Base-by-base conservation (phyloP, 2,113 vertebrate genomes). In the Larimichthys polyactis region DNA sequence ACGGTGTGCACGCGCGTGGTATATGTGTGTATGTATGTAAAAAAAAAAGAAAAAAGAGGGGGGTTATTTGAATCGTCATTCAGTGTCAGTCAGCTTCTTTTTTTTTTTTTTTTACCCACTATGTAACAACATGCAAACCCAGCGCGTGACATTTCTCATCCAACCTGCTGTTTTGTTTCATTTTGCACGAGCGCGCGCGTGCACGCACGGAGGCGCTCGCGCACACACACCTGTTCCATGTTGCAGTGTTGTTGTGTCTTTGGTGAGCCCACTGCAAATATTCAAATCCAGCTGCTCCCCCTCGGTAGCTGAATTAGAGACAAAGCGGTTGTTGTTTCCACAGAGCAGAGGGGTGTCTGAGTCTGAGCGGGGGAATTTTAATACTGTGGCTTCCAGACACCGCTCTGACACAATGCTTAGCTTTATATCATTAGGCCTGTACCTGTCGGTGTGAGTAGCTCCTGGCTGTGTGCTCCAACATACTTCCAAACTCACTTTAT, bases 141-240 rank as follows among this genome's bases (percentile, higher is more conserved):
- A 11, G 43, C 11, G 76, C 72, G 80, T 54, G 78, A 48, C 20
- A 19, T 82, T 60, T 65, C 19, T 46, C 40, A 71, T 73, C 74
- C 52, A 79, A 81, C 62, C 83, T 71, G 76, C 2, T 69, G 22
- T 85, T 79, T 40, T 75, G 55, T 77, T 79, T 84, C 64, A 51
- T 73, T 81, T 75, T 29, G 10, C 51, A 73, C 75, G 43, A 8
- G 67, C 59, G 65, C 70, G 84, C 79, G 84, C 79, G 43, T 12
- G 44, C 51, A 27, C n/a, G 20, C 57, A 43, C 55, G 58, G 64
- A 65, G 62, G 68, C 78, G 43, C 48, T 12, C 64, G 58, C 75
- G 46, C 90, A 58, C 89, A 86, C 89, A 93, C 92, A 94, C 92
- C 92, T 94, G 92, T 94, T 94, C 89, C 90, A 86, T 92, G 91